These are phyloP conservation scores for Thereuonema tuberculata DNA, from an alignment of 1,140 invertebrate genomes.

Conservation along the genomic window DNA sequence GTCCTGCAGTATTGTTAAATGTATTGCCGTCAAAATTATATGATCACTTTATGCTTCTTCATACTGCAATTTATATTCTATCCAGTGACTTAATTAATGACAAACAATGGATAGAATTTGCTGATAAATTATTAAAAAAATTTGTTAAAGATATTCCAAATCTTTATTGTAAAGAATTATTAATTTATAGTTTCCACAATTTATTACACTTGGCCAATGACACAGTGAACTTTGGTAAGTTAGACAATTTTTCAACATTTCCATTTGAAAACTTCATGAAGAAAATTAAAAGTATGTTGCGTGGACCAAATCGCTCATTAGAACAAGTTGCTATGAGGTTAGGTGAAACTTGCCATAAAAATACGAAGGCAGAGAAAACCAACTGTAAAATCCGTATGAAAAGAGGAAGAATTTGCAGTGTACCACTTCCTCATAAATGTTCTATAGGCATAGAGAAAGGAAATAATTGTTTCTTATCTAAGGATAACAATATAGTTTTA, in stretches of 20 bases:
- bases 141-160: too few relatives aligned
- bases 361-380: background rate
- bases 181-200: background rate
- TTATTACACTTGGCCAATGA: background rate
- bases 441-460: background rate
- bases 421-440: too few relatives aligned
- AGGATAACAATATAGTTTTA: background rate
- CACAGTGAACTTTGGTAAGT: conserved; percentile 1
- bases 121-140: too few relatives aligned
- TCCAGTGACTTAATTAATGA: too few relatives aligned
- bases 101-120: too few relatives aligned
- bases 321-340: background rate
- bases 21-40: too few relatives aligned
- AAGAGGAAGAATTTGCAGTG: background rate
- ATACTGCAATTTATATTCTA: too few relatives aligned
- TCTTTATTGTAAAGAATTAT: background rate
- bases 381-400: background rate
- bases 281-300: conserved; percentile 8
- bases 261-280: conserved; percentile 11
- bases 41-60: too few relatives aligned
- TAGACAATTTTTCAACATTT: conserved; percentile 8
- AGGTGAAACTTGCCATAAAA: background rate
- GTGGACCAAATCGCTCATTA: conserved; percentile 1
- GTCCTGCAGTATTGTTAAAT: too few relatives aligned
- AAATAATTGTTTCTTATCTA: background rate